Evolutionary conservation across 2,888 invertebrate genomes (phyloP), one percentile per base, ranked within the genome.

Genomic region (Abrostola tripartita): DNA sequence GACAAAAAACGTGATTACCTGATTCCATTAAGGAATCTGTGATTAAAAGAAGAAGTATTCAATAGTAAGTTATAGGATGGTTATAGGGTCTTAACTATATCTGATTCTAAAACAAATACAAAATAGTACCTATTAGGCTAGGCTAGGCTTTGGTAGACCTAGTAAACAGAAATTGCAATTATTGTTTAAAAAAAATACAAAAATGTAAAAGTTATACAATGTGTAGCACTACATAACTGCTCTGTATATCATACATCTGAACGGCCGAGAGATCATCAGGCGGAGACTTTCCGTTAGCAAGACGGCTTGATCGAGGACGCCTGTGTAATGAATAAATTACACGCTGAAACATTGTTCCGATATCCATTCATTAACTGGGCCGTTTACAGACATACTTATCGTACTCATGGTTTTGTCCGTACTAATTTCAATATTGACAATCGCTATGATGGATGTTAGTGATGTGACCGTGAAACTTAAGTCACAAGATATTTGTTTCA

Each of bases 311-410:
- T 92, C 92, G 93, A 93, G 93, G 92, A 91, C 93, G 92, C 84
- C 89, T 91, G 92, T 90, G 89, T 92, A 92, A 94, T 94, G 94
- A 93, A 94, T 94, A 94, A 94, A 94, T 94, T 94, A 94, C 94
- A 94, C 92, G 93, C 92, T 92, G 92, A 92, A 93, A 93, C 92
- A 93, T 92, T 94, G 93, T 94, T 88, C 89, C 90, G 85, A 92
- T 90, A 86, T 85, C 86, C 89, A 90, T 91, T 89, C 92, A 92
- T 91, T 92, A 92, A 88, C 88, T 86, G 86, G 81, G 81, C 86
- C 86, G 87, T 88, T 85, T 82, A 83, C 82, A 83, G 81, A 84
- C 87, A 81, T 79, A 64, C 69, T 79, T 78, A 75, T 81, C 77
- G 68, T 73, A 82, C 83, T 84, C 82, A 79, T 81, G 81, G 84